Evolutionary conservation across 2,113 vertebrate genomes (phyloP).

Genomic region (Hemichromis elongatus): DNA sequence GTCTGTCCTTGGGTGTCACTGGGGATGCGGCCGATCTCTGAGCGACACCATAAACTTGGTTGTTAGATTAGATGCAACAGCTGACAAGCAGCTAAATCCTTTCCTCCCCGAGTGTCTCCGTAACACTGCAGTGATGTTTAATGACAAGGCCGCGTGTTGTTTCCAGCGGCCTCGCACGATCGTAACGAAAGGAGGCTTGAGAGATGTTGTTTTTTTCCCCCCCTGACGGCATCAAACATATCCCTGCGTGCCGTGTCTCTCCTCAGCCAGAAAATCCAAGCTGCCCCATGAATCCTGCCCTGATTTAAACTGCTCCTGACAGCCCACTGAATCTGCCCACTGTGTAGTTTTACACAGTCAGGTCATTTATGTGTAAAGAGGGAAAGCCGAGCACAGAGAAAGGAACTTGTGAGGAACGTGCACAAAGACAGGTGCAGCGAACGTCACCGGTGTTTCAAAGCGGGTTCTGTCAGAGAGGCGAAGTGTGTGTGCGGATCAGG

Average conservation of each 20-base stretch:
- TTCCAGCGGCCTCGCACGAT: background rate
- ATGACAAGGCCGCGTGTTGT: background rate
- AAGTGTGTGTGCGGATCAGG: background rate
- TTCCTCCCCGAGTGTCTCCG: background rate
- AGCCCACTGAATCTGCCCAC: conserved; percentile 21
- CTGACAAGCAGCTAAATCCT: conserved; percentile 62
- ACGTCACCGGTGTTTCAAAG: background rate
- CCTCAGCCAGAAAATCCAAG: background rate
- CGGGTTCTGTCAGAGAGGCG: background rate
- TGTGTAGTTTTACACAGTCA: background rate
- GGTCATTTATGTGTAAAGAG: background rate
- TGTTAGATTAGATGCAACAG: conserved; percentile 54
- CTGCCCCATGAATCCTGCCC: background rate
- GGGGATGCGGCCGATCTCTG: conserved; percentile 3
- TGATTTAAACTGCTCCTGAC: conserved; percentile 30
- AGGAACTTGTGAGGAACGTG: background rate
- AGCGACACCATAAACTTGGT: conserved; percentile 38
- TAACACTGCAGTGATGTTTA: conserved; percentile 10
- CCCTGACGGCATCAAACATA: background rate
- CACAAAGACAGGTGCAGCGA: background rate
- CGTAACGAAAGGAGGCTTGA: background rate
- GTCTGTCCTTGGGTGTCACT: conserved; percentile 18
- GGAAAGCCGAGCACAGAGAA: background rate
- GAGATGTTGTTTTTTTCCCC: rapidly evolving
- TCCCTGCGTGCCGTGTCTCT: background rate